Evolutionary conservation across 2,797 vertebrate species (phyloP), one percentile per base, ranked within the genome.

Genomic region (Hemitrygon akajei): DNA sequence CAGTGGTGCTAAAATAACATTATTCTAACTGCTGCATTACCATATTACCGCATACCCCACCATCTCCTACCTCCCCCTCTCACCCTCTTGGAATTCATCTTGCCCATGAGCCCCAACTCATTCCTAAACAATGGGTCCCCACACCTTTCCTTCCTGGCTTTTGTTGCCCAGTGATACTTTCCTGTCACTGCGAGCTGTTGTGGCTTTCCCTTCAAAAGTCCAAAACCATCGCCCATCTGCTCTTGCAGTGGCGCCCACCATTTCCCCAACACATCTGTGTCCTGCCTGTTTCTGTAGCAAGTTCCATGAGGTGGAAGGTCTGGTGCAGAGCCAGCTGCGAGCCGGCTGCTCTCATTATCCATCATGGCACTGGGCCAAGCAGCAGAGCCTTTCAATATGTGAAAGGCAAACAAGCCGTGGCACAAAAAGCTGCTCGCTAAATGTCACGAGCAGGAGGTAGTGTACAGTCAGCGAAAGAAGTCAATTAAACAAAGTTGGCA

Each of bases 401-500:
- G 86, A 63, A 34, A 34, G 34, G 6, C 60, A 89, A 66, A 89
- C 86, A 89, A 22, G 5, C 30, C 58, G 6, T 30, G 66, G 40
- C 7, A 12, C 30, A 89, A 66, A 89, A 89, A 20, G 86, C 14
- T 66, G 34, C 86, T 60, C 16, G 22, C 30, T 63, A n/a, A 89
- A 34, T 66, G 30, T 20, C 86, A 66, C 16, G n/a, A 89, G 63
- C 60, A 20, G 86, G 40, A 89, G 14, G 7, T 66, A n/a, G 30
- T 66, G 47, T 58, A 60, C 30, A 89, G 63, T 66, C 60, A 89
- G 18, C 16, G 66, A n/a, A 37, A 34, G 25, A n/a, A 89, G 30
- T 66, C 86, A 66, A 63, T 89, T 89, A 89, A 63, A 89, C 86
- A 89, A 63, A 63, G 30, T 60, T 60, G 86, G 60, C 86, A 10